These are phyloP conservation scores for Scleropages formosus DNA, from an alignment of 2,797 vertebrate species.

Conservation along the genomic window DNA sequence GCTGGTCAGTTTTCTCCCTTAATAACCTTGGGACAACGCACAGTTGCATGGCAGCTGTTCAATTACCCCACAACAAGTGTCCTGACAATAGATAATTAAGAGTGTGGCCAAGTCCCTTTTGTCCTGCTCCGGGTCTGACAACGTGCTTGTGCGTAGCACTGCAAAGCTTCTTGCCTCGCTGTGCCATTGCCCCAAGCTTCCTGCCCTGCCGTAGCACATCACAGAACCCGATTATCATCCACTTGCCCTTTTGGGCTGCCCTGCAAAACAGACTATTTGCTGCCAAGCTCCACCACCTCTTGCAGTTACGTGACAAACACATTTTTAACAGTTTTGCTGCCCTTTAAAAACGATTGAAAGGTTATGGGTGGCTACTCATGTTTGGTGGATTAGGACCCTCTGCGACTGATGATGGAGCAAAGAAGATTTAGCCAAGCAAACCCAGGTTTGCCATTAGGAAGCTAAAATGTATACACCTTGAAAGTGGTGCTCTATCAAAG, in stretches of 20 bases:
- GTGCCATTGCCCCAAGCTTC: not conserved
- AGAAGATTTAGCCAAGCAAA: slow-evolving; percentile 54
- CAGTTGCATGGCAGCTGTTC: slow-evolving; percentile 58
- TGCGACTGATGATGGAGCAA: not conserved
- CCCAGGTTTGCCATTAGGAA: slow-evolving; percentile 60
- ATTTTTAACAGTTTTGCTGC: not conserved
- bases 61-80: slow-evolving; percentile 58
- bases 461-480: slow-evolving; percentile 57
- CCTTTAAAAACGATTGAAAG: not conserved
- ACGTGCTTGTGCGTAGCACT: slow-evolving; percentile 34
- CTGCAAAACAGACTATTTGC: not conserved
- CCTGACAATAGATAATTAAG: slow-evolving; percentile 62
- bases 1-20: slow-evolving; percentile 48
- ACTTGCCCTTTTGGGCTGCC: not conserved
- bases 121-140: slow-evolving; percentile 41
- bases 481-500: slow-evolving; percentile 51
- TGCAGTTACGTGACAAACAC: not conserved
- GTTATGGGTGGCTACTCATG: slow-evolving; percentile 14
- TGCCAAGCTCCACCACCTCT: not conserved
- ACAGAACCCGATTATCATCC: too few relatives aligned
- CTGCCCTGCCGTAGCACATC: not conserved
- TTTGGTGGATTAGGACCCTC: not conserved
- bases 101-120: slow-evolving; percentile 41
- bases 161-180: not conserved
- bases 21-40: slow-evolving; percentile 55